These are phyloP conservation scores for Teleogryllus oceanicus DNA, from an alignment of 2,888 invertebrate species.

Conservation along the genomic window DNA sequence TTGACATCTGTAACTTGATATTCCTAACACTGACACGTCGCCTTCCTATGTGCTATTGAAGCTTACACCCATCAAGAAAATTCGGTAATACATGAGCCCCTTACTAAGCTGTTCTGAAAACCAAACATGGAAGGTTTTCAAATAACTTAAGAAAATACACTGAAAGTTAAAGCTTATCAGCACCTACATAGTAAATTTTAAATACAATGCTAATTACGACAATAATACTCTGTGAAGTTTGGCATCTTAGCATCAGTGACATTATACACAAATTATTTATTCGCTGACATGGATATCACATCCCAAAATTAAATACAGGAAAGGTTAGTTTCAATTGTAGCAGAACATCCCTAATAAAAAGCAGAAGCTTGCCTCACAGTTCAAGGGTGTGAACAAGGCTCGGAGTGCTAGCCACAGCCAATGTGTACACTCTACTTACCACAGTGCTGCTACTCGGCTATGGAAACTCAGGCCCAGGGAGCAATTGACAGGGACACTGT, in stretches of 20 bases:
- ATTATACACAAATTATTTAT: slow-evolving; percentile 10
- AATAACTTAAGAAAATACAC: slow-evolving; percentile 18
- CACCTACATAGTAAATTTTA: slow-evolving; percentile 18
- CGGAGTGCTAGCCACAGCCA: slow-evolving; percentile 1
- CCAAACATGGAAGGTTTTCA: slow-evolving; percentile 9
- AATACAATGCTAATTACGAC: slow-evolving; percentile 18
- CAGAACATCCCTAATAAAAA: slow-evolving; percentile 10
- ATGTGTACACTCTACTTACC: slow-evolving; percentile 9
- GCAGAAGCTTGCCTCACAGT: not conserved
- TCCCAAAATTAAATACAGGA: not conserved
- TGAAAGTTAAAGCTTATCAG: slow-evolving; percentile 18
- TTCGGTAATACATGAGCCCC: slow-evolving; percentile 8
- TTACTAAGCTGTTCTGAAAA: slow-evolving; percentile 18
- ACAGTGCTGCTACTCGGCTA: slow-evolving; percentile 7
- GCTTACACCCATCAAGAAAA: slow-evolving; percentile 18
- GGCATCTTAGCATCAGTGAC: slow-evolving; percentile 18
- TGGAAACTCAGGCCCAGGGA: too few species aligned
- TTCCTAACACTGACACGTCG: slow-evolving; percentile 18
- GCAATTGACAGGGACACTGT: not conserved
- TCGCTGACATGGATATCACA: slow-evolving; percentile 18
- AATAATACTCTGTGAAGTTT: slow-evolving; percentile 18
- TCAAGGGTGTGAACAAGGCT: not conserved
- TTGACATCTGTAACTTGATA: slow-evolving; percentile 1
- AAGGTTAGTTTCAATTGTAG: not conserved
- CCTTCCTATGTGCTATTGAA: slow-evolving; percentile 10